Conservation (phyloP, 2,113 vertebrate species). For the Paramisgurnus dabryanus region DNA sequence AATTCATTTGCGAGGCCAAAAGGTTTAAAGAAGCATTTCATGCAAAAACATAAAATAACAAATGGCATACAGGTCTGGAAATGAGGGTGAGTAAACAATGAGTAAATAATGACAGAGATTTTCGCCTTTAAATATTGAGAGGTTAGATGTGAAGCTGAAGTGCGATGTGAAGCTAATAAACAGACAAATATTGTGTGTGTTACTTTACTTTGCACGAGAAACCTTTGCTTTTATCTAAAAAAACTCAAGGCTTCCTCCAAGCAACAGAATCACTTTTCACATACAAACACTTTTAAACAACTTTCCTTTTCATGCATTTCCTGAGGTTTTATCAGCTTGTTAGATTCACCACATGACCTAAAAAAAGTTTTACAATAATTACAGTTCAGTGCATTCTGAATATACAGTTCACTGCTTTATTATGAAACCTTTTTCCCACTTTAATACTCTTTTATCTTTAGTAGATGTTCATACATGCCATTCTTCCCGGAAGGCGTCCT, state of each 20-base stretch:
- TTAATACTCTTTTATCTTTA: no score
- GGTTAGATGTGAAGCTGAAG: no score
- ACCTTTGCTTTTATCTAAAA: neutral
- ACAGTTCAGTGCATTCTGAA: neutral
- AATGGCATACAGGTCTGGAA: neutral
- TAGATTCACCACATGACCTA: neutral
- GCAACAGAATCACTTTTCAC: neutral
- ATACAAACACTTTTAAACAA: neutral
- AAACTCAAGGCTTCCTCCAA: slow-evolving; percentile 1
- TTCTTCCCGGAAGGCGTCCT: no score
- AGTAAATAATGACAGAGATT: neutral
- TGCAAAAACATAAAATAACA: no score
- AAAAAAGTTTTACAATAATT: neutral
- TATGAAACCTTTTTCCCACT: no score
- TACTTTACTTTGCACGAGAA: neutral
- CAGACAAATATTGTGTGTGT: neutral
- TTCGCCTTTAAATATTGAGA: no score
- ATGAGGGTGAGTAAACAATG: no score
- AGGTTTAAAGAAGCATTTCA: neutral
- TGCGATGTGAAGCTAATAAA: neutral
- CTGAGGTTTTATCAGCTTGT: neutral
- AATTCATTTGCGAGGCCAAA: neutral
- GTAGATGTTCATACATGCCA: no score
- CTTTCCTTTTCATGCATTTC: neutral
- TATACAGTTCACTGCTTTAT: no score